Evolutionary conservation across 2,888 invertebrate genomes (phyloP), one percentile per base, ranked within the genome.

Genomic region (Scaptomyza cyrtandrae): DNA sequence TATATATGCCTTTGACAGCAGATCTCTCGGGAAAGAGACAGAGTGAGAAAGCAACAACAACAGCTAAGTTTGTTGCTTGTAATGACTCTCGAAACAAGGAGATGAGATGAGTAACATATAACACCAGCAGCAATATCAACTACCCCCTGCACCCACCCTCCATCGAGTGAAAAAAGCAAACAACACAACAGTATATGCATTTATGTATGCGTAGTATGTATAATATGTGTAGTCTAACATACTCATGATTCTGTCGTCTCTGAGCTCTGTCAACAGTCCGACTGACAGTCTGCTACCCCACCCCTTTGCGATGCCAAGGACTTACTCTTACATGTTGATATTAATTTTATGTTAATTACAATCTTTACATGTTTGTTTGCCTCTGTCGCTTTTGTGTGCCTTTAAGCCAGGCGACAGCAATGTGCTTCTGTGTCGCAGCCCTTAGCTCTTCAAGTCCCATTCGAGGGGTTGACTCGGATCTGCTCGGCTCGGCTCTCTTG

Each of bases 291-390:
- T 39, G 14, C 29, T 39, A 29, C 9, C 10, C 24, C 9, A 41
- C 44, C 31, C 56, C 60, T n/a, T n/a, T 48, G 46, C 60, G 46
- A 19, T 44, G 33, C 50, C 46, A 24, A 56, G 59, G 44, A 67
- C 62, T 53, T 69, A 41, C 53, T 64, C 39, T 53, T 39, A 68
- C 71, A 72, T 87, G 84, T 75, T 84, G 73, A 77, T 86, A 86
- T 84, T 86, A 84, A 86, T 88, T 86, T 84, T 78, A 86, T 86
- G 89, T 84, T 86, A 86, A 86, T 86, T 86, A 85, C 87, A 78
- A 81, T 74, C 79, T 88, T 78, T 75, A 62, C 81, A 70, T 73
- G 74, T 77, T 77, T 83, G 79, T 68, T 71, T 71, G 71, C 53
- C 56, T 68, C 56, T 24, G 37, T 35, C 55, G 45, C 44, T 54